Conservation (phyloP, 2,888 invertebrate species). For the Eurytoma adleriae region DNA sequence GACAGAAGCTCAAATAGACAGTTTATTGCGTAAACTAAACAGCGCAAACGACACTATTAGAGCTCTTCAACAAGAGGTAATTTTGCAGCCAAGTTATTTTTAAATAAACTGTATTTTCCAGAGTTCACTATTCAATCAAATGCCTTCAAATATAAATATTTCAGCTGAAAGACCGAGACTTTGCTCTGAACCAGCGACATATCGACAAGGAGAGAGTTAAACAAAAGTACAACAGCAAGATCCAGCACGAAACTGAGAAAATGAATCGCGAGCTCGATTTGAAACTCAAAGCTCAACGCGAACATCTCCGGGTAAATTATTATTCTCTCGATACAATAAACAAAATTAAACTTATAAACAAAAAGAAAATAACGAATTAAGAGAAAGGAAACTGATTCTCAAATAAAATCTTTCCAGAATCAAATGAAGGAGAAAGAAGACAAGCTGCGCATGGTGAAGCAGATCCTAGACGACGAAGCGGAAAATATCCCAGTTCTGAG, state of each 20-base stretch:
- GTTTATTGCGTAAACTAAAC: slow-evolving; percentile 80
- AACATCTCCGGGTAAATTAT: slow-evolving; percentile 77
- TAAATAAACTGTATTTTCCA: neutral
- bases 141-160: slow-evolving; percentile 28
- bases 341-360: neutral
- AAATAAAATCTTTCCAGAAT: slow-evolving; percentile 66
- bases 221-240: slow-evolving; percentile 75
- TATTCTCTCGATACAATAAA: neutral
- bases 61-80: slow-evolving; percentile 79
- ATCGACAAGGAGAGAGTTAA: slow-evolving; percentile 78
- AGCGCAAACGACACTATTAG: slow-evolving; percentile 82
- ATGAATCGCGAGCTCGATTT: slow-evolving; percentile 83
- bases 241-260: slow-evolving; percentile 86
- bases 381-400: no score
- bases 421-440: slow-evolving; percentile 81
- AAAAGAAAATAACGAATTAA: neutral
- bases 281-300: slow-evolving; percentile 80
- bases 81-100: neutral
- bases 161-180: slow-evolving; percentile 76
- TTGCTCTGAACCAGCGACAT: slow-evolving; percentile 76
- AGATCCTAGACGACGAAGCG: slow-evolving; percentile 79
- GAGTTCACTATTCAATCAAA: slow-evolving; percentile 11
- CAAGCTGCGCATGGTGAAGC: slow-evolving; percentile 80
- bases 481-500: slow-evolving; percentile 59
- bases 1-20: slow-evolving; percentile 81